Base-by-base conservation (phyloP, 2,113 vertebrate genomes). In the Cynopterus brachyotis region DNA sequence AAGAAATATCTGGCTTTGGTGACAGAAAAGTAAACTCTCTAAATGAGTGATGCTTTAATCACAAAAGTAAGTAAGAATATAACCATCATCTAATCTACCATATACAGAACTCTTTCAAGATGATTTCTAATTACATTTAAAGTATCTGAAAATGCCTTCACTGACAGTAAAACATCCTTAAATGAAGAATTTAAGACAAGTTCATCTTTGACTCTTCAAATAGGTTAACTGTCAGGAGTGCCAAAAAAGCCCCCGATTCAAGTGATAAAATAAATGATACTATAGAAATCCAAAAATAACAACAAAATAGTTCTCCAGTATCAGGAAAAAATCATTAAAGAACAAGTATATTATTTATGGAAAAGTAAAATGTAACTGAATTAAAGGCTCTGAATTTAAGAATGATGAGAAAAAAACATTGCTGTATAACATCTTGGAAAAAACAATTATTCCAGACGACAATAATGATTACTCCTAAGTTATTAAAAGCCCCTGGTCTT, bases 201-300 rank as follows among this genome's bases (percentile, higher is more conserved):
- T 82, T 94, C 19, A 87, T 55, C 13, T 90, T 95, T 79, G 94
- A 64, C 35, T 90, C 53, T 95, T 59, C 35, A 97, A 86, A 47
- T 45, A 91, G 42, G 22, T 73, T 79, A 72, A 72, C 3, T 87
- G 64, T 80, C 13, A 94, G 24, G 22, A 92, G 95, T 59, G 10
- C 50, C 67, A 78, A 95, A 88, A 91, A 83, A 72, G 5, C 4
- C 30, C 37, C 60, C 76, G 8, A 94, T 72, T 92, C 55, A 94
- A 80, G 81, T 53, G 47, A 67, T 79, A 62, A 73, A 69, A 26
- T 80, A 89, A 87, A 17, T 79, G 16, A 47, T 75, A 64, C 20
- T 92, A 92, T 0, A 96, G 59, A 90, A 87, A 89, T 95, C 4
- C 26, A 95, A 90, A 88, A 42, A 26, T 15, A 81, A 80, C 32